phyloP scores from a whole-genome alignment of 2,113 vertebrate genomes.

The Gasterosteus aculeatus region DNA sequence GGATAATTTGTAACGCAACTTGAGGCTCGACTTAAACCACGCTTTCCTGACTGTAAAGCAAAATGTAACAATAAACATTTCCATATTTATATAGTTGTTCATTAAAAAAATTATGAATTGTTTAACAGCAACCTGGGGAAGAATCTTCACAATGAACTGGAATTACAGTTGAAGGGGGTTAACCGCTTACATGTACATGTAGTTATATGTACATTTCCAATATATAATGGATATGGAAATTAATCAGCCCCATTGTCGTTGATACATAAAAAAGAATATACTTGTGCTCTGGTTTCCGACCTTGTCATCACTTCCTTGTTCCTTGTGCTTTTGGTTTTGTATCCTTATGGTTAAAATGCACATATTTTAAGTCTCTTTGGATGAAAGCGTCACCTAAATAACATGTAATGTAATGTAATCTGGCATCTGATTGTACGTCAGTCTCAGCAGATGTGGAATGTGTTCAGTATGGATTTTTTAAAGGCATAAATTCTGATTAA shows the following conservation, averaged over 20 bases:
- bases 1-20: not conserved
- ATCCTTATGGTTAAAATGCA: too few species aligned
- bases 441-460: constrained; percentile 1
- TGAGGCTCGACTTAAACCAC: not conserved
- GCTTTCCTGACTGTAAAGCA: not conserved
- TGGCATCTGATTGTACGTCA: not conserved
- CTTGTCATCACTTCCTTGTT: constrained; percentile 1
- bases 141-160: not conserved
- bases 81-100: not conserved
- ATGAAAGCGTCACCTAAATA: too few species aligned
- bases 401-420: not conserved
- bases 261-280: constrained; percentile 6
- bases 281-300: constrained; percentile 13
- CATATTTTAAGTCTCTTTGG: too few species aligned
- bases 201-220: not conserved
- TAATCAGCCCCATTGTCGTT: not conserved
- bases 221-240: not conserved
- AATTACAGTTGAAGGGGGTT: not conserved
- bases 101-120: not conserved
- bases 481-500: not conserved
- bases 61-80: not conserved
- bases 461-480: constrained; percentile 2
- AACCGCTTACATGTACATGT: not conserved
- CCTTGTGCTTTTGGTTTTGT: too few species aligned
- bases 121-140: not conserved